Base-by-base conservation (phyloP, 2,888 invertebrate genomes). In the Syrista parreyssii region DNA sequence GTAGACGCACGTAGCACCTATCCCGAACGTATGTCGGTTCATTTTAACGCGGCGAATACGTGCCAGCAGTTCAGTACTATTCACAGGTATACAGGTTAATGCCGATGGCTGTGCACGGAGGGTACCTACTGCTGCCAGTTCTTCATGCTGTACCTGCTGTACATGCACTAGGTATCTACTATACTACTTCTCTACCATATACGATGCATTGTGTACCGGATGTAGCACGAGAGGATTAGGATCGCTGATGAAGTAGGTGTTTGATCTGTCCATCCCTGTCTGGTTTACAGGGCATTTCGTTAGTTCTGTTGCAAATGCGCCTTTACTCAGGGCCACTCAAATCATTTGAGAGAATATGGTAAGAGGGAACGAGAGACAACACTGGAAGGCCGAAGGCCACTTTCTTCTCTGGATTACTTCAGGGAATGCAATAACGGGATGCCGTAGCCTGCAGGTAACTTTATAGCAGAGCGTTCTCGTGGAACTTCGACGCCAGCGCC, bases 361-460 rank as follows among this genome's bases (percentile, higher is more conserved):
- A 36, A 12, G 40, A 55, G 12, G 3, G 35, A 35, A 3, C 0
- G 3, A 12, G 36, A 36, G 15, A 55, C 23, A 15, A 23, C 9
- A 23, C 55, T 9, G 23, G 55, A 55, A 55, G 9, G 55, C 2
- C 55, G 23, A 6, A 23, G 23, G 23, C 2, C 55, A 55, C 55
- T 55, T 55, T 75, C 72, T 35, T 69, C 32, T 32, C 32, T 35
- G 74, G 34, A 81, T 78, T 76, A 78, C 76, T 77, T 79, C 79
- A 34, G 73, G 74, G 79, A 81, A 84, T 81, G 79, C 81, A 80
- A 83, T 83, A 84, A 82, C 79, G 72, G 75, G 68, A 78, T 69
- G 72, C 55, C 36, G 4, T 23, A 32, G 34, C 34, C 72, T 72
- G 12, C 76, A 76, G 32, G 77, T 72, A 78, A 77, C 78, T 79